These are phyloP conservation scores for Oxyscelio sp. DNA, from an alignment of 2,888 invertebrate genomes.

Conservation along the genomic window DNA sequence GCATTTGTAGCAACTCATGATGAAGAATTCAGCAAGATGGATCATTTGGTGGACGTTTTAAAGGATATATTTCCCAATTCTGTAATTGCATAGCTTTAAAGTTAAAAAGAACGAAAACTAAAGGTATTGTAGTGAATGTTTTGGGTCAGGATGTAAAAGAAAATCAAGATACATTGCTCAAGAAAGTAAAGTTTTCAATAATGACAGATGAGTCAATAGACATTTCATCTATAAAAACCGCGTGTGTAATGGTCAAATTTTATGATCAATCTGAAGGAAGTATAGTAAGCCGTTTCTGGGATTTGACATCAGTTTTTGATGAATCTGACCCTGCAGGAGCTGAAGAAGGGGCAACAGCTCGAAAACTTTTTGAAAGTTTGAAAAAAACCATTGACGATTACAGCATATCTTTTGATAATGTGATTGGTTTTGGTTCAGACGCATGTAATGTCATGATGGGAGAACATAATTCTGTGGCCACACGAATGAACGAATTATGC, in stretches of 20 bases:
- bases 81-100: too few relatives aligned
- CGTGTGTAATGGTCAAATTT: constrained; percentile 77
- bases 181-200: constrained; percentile 77
- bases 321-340: constrained; percentile 30
- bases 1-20: too few relatives aligned
- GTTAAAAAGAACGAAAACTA: constrained; percentile 78
- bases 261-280: constrained; percentile 46
- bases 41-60: too few relatives aligned
- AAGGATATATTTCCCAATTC: too few relatives aligned
- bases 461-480: not conserved
- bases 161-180: constrained; percentile 74
- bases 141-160: constrained; percentile 77
- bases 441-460: too few relatives aligned
- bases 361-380: constrained; percentile 62
- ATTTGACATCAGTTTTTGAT: constrained; percentile 69
- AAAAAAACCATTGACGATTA: constrained; percentile 54
- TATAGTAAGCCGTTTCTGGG: constrained; percentile 75
- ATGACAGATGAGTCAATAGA: constrained; percentile 80
- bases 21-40: too few relatives aligned
- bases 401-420: constrained; percentile 73
- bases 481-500: constrained; percentile 33
- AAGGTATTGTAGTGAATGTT: constrained; percentile 77
- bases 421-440: constrained; percentile 78
- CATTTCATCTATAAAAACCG: constrained; percentile 66
- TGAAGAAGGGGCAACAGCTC: constrained; percentile 56